A percentile compares a stretch with the other conserved stretches of the same genome.
phyloP scores from a whole-genome alignment of 2,797 vertebrate genomes.

The Mus caroli region DNA sequence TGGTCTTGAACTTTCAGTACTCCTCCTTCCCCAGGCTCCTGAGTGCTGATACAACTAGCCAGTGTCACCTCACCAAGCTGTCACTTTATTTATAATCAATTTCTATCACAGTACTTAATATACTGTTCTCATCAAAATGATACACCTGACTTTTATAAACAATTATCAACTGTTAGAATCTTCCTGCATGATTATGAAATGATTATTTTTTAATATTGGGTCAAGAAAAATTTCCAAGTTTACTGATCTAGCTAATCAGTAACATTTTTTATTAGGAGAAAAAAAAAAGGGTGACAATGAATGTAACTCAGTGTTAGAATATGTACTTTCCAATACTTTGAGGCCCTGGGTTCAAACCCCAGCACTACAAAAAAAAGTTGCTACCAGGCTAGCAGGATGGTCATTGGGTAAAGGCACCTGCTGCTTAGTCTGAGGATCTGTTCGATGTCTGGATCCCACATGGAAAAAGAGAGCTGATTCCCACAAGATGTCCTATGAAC shows the following conservation, averaged over 20 bases:
- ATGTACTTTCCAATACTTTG: neutral
- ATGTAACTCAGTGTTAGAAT: neutral
- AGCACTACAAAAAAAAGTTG: neutral
- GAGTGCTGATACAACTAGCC: neutral
- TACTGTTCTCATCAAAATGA: neutral
- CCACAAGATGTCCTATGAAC: neutral
- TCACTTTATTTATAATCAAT: neutral
- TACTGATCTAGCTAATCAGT: conserved; percentile 53
- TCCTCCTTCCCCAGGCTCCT: neutral
- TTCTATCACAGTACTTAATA: neutral
- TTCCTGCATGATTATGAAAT: neutral
- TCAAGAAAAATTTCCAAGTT: conserved; percentile 59
- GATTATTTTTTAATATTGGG: neutral
- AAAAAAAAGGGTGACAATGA: neutral
- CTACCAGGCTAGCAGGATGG: neutral
- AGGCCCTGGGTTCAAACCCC: neutral
- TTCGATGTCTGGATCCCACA: neutral
- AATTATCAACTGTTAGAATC: neutral
- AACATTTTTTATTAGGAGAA: neutral
- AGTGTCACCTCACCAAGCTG: neutral
- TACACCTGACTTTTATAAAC: neutral
- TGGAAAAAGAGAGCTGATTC: neutral
- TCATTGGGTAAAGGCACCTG: neutral
- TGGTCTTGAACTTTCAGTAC: neutral
- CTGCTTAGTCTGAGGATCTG: neutral